Evolutionary conservation across 2,797 vertebrate species (phyloP).

Genomic region (Alcedo atthis): DNA sequence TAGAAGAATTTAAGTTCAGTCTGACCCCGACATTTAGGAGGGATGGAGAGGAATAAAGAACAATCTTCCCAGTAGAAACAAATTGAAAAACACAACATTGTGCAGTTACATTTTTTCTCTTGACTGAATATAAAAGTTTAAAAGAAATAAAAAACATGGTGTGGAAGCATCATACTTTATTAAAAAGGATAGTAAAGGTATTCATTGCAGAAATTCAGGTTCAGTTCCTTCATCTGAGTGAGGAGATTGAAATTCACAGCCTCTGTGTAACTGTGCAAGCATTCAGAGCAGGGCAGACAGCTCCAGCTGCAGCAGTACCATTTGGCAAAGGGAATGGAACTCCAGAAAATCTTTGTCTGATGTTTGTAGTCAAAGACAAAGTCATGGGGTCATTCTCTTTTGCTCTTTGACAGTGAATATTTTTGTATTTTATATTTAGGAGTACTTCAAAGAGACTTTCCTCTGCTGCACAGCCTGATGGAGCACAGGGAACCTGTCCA

Average conservation of each 20-base stretch:
- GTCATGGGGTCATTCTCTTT: not conserved
- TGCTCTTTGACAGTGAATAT: not conserved
- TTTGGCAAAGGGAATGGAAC: not conserved
- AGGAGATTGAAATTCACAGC: not conserved
- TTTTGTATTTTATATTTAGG: not conserved
- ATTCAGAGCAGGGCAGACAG: not conserved
- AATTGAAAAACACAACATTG: not conserved
- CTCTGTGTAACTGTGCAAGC: not conserved
- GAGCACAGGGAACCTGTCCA: not conserved
- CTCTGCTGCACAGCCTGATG: constrained; percentile 2
- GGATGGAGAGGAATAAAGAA: not conserved
- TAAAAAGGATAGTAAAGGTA: not conserved
- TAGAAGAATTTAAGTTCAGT: not conserved
- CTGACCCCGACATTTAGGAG: not conserved
- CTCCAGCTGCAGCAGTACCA: not conserved
- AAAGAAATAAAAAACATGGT: not conserved
- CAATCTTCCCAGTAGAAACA: not conserved
- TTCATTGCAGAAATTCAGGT: not conserved
- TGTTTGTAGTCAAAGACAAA: not conserved
- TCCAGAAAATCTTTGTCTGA: not conserved
- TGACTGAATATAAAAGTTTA: not conserved
- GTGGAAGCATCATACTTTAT: not conserved
- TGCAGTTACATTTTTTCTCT: not conserved
- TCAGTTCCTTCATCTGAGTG: not conserved
- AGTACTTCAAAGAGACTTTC: constrained; percentile 7